phyloP scores from a whole-genome alignment of 2,797 vertebrate genomes.

The Triplophysa yarkandensis region DNA sequence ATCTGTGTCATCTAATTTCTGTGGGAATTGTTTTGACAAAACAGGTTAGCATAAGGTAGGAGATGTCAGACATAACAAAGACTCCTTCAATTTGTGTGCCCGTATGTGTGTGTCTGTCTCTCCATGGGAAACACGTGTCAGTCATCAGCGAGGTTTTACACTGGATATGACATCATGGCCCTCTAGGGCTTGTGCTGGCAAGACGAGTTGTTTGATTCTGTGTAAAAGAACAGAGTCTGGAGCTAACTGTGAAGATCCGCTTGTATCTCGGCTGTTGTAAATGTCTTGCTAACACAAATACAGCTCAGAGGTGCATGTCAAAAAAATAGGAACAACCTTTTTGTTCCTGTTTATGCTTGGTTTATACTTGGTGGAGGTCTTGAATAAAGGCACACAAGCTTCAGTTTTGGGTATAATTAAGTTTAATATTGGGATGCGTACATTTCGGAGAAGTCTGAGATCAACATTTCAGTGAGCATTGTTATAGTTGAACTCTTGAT shows the following conservation, averaged over 20 bases:
- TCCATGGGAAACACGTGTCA: slow-evolving; percentile 77
- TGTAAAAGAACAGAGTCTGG: slow-evolving; percentile 77
- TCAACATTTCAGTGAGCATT: background rate
- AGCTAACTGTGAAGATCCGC: slow-evolving; percentile 70
- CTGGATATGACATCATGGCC: slow-evolving; percentile 83
- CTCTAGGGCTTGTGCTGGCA: slow-evolving; percentile 80
- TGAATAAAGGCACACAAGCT: slow-evolving; percentile 35
- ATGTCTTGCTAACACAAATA: slow-evolving; percentile 71
- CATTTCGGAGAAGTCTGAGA: too few relatives aligned
- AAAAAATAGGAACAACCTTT: slow-evolving; percentile 56
- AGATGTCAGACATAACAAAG: slow-evolving; percentile 75
- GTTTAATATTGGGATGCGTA: too few relatives aligned
- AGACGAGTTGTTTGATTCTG: slow-evolving; percentile 79
- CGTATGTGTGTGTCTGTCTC: slow-evolving; percentile 41
- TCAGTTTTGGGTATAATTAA: background rate
- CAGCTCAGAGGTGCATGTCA: slow-evolving; percentile 73
- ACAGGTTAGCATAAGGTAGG: slow-evolving; percentile 80
- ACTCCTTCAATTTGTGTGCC: slow-evolving; percentile 64
- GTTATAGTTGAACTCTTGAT: background rate
- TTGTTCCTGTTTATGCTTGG: slow-evolving; percentile 31
- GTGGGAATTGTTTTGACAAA: slow-evolving; percentile 84
- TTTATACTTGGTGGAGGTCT: slow-evolving; percentile 24
- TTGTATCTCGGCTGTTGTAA: slow-evolving; percentile 70
- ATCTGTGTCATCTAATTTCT: slow-evolving; percentile 81
- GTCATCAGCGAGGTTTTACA: slow-evolving; percentile 78